These are phyloP conservation scores for Galaxea fascicularis DNA, from an alignment of 92 coral and sea anemone species.

Conservation along the genomic window DNA sequence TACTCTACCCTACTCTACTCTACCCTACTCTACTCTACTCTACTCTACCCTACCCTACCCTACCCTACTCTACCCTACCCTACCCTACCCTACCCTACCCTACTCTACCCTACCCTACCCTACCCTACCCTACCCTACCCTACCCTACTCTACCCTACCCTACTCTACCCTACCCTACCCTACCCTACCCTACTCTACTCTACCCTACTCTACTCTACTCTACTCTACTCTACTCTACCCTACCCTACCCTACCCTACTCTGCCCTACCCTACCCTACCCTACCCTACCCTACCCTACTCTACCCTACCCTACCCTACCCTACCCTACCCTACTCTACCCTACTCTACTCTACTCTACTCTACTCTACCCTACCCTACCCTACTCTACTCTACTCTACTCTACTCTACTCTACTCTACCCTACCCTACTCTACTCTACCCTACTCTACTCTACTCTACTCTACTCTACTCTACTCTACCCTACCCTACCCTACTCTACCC, in stretches of 20 bases:
- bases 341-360: not conserved
- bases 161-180: slow-evolving; percentile 10
- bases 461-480: not conserved
- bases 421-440: not conserved
- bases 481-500: not conserved
- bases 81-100: not conserved
- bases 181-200: slow-evolving; percentile 14
- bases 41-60: not conserved
- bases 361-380: not conserved
- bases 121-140: not conserved
- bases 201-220: too few species aligned
- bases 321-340: not conserved
- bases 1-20: not conserved
- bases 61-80: not conserved
- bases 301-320: slow-evolving; percentile 6
- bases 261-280: slow-evolving; percentile 24
- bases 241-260: slow-evolving; percentile 15
- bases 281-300: slow-evolving; percentile 35
- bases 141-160: not conserved
- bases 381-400: not conserved
- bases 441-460: not conserved
- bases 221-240: slow-evolving; percentile 1
- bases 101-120: not conserved
- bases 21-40: not conserved
- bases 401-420: not conserved